Evolutionary conservation across 2,797 vertebrate species (phyloP).

Genomic region (Chlorospingus semifuscus): DNA sequence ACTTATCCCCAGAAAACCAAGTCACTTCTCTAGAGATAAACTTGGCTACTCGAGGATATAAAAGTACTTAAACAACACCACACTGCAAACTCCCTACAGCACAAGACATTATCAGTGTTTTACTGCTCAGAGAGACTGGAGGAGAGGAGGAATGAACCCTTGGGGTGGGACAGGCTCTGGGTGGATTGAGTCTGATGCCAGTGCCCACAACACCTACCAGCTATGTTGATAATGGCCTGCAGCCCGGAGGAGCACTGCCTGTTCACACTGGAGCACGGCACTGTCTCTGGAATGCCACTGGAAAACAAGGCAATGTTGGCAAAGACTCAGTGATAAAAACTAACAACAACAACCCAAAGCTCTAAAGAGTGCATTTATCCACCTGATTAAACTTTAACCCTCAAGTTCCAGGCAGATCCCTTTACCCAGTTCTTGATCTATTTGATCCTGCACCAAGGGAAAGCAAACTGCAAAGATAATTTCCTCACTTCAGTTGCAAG

Average conservation of each 20-base stretch:
- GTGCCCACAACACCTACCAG: conserved; percentile 74
- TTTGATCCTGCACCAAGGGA: not conserved
- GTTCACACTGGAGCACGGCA: conserved; percentile 86
- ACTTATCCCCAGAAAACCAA: not conserved
- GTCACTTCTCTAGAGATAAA: not conserved
- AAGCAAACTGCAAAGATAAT: not conserved
- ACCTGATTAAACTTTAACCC: not conserved
- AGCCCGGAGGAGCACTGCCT: conserved; percentile 92
- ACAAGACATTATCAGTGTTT: not conserved
- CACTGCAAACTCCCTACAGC: not conserved
- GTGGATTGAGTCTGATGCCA: not conserved
- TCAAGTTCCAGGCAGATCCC: not conserved
- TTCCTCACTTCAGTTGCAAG: not conserved
- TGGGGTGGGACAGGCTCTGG: not conserved
- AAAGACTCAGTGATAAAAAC: not conserved
- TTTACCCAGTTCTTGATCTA: not conserved
- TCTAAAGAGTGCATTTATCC: not conserved
- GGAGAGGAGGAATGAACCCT: not conserved
- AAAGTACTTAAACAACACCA: not conserved
- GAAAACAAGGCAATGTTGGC: not conserved
- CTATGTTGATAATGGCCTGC: conserved; percentile 89
- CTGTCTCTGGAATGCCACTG: conserved; percentile 89
- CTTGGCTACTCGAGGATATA: accelerated
- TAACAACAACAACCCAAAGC: not conserved
- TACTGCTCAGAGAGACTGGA: not conserved